Conservation (phyloP, 2,797 vertebrate species). For the Steatocranus sp. region DNA sequence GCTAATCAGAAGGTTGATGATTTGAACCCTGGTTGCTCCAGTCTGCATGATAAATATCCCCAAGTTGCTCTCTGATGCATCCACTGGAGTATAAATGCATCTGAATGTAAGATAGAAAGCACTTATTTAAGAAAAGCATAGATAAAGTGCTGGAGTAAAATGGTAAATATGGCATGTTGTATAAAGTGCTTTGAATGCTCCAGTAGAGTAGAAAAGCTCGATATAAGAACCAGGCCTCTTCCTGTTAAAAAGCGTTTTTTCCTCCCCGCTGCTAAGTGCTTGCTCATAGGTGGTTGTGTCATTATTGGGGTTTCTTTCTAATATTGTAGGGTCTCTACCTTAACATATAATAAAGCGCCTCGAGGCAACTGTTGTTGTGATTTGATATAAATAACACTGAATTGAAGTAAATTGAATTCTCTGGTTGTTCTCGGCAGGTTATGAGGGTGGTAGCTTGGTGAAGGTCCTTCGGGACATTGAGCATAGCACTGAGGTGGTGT, state of each 20-base stretch:
- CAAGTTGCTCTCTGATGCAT: background rate
- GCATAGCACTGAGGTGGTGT: slow-evolving; percentile 85
- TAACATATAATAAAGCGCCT: background rate
- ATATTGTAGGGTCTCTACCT: background rate
- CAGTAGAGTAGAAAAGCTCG: background rate
- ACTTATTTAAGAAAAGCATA: background rate
- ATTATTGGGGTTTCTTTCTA: background rate
- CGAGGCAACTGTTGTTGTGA: background rate
- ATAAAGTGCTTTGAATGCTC: background rate
- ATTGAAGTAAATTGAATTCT: background rate
- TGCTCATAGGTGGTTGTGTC: background rate
- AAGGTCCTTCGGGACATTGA: slow-evolving; percentile 92
- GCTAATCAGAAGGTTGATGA: background rate
- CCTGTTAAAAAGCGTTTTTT: background rate
- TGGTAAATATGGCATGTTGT: background rate
- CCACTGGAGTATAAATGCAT: background rate
- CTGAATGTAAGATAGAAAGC: background rate
- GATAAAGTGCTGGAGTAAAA: background rate
- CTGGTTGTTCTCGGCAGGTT: slow-evolving; percentile 71
- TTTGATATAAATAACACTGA: background rate
- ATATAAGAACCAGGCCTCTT: background rate
- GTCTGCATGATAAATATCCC: background rate
- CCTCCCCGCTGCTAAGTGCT: background rate
- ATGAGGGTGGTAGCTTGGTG: slow-evolving; percentile 89
- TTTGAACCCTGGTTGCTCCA: background rate